phyloP scores from a whole-genome alignment of 92 coral and sea anemone species.

The Micromussa lordhowensis region DNA sequence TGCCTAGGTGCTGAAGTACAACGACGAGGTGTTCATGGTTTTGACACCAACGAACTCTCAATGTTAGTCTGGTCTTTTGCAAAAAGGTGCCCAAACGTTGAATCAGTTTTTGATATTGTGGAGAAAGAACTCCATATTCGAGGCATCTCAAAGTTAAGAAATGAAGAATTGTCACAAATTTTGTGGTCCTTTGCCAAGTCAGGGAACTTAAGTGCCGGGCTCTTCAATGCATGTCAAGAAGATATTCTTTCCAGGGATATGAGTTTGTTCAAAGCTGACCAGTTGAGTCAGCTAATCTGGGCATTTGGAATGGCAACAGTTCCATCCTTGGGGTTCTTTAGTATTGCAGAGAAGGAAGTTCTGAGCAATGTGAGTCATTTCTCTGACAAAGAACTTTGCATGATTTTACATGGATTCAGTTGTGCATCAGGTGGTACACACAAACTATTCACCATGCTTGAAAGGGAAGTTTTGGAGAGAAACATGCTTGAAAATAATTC shows the following conservation, averaged over 20 bases:
- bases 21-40: constrained; percentile 40
- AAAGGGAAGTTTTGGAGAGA: constrained; percentile 33
- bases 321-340: constrained; percentile 7
- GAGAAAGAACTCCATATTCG: constrained; percentile 36
- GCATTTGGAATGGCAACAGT: constrained; percentile 26
- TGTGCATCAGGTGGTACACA: constrained; percentile 25
- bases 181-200: constrained; percentile 47
- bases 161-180: constrained; percentile 32
- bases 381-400: constrained; percentile 33
- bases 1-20: constrained; percentile 28
- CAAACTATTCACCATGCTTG: constrained; percentile 1
- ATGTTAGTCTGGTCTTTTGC: constrained; percentile 40
- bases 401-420: constrained; percentile 33
- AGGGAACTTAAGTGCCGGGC: constrained; percentile 10
- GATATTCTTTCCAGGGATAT: constrained; percentile 37
- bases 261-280: constrained; percentile 22
- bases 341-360: constrained; percentile 5
- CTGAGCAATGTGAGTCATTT: neutral
- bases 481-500: constrained; percentile 11
- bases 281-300: constrained; percentile 47
- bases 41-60: constrained; percentile 35
- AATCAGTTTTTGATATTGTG: constrained; percentile 26
- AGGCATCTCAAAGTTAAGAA: constrained; percentile 12
- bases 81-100: constrained; percentile 18
- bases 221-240: constrained; percentile 27